These are phyloP conservation scores for Esox niger DNA, from an alignment of 2,113 vertebrate species.

Conservation along the genomic window DNA sequence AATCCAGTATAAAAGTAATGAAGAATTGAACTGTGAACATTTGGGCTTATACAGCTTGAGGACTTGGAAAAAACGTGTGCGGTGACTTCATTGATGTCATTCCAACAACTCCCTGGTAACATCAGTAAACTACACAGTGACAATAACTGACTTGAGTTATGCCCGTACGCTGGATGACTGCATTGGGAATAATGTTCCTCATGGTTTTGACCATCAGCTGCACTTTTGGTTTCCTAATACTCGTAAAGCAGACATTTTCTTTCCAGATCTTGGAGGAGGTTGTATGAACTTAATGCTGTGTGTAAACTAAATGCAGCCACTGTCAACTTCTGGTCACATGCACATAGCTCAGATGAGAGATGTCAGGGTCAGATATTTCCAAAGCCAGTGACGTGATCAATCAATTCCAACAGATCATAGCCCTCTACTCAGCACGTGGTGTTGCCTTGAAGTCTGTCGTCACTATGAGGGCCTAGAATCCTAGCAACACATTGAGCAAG, in stretches of 20 bases:
- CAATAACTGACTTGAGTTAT: too few relatives aligned
- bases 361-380: not conserved
- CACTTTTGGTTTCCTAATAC: not conserved
- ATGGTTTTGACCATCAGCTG: not conserved
- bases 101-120: too few relatives aligned
- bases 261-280: not conserved
- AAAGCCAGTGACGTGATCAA: not conserved
- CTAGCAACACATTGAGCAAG: not conserved
- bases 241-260: not conserved
- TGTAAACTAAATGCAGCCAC: slow-evolving; percentile 8
- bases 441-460: not conserved
- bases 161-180: too few relatives aligned
- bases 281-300: too few relatives aligned
- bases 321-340: slow-evolving; percentile 1
- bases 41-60: too few relatives aligned
- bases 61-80: too few relatives aligned
- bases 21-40: too few relatives aligned
- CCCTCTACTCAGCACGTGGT: not conserved
- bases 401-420: not conserved
- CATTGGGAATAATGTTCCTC: not conserved
- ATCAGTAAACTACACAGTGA: too few relatives aligned
- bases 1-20: too few relatives aligned
- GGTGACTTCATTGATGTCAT: too few relatives aligned
- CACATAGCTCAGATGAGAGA: not conserved
- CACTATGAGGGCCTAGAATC: not conserved